Conservation (phyloP, 2,888 invertebrate species). For the Hirtodrosophila confusa region DNA sequence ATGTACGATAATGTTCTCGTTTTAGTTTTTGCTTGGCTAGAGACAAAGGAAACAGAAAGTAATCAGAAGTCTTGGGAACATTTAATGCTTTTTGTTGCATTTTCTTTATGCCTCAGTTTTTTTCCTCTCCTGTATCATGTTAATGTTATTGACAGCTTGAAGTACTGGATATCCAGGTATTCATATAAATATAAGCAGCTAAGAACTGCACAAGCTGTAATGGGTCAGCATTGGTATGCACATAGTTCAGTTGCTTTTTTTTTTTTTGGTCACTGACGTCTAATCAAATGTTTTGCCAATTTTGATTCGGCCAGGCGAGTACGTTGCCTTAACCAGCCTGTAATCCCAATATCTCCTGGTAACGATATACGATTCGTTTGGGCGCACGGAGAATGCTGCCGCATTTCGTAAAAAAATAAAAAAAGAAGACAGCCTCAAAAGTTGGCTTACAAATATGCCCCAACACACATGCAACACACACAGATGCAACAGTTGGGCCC, state of each 20-base stretch:
- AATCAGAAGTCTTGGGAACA: constrained; percentile 28
- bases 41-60: constrained; percentile 30
- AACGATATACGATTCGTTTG: constrained; percentile 9
- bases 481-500: constrained; percentile 16
- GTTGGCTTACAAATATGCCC: constrained; percentile 15
- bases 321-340: not conserved
- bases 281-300: constrained; percentile 8
- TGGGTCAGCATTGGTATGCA: too few relatives aligned
- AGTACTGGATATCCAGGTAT: constrained; percentile 1
- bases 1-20: constrained; percentile 26
- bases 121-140: constrained; percentile 3
- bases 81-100: constrained; percentile 3
- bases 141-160: constrained; percentile 13
- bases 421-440: constrained; percentile 7
- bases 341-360: constrained; percentile 4
- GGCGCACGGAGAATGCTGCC: constrained; percentile 1
- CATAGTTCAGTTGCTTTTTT: too few relatives aligned
- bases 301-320: not conserved
- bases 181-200: too few relatives aligned
- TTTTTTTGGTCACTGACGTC: not conserved
- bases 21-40: constrained; percentile 31
- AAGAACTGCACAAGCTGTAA: too few relatives aligned
- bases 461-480: constrained; percentile 13
- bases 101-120: constrained; percentile 2
- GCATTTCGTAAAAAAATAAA: constrained; percentile 5